These are phyloP conservation scores for Lutraria rhynchaena DNA, from an alignment of 1,140 invertebrate genomes.

Conservation along the genomic window DNA sequence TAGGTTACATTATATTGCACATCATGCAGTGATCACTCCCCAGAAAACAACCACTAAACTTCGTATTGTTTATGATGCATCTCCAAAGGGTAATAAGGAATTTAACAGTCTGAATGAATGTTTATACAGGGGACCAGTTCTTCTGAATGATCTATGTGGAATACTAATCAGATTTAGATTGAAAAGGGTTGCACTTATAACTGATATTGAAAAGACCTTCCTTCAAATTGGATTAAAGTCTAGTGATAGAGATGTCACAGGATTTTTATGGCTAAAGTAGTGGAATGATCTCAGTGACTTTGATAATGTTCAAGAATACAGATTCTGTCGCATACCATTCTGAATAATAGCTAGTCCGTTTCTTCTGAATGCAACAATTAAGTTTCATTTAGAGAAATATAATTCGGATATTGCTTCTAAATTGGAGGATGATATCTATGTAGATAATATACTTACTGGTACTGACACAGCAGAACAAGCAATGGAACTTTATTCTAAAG, in stretches of 20 bases:
- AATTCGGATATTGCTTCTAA: too few species aligned
- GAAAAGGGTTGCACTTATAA: not conserved
- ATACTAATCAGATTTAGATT: not conserved
- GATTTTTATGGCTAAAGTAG: not conserved
- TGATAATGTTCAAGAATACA: too few species aligned
- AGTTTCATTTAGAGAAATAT: too few species aligned
- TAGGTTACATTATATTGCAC: not conserved
- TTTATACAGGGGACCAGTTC: not conserved
- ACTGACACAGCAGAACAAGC: too few species aligned
- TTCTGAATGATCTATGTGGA: not conserved
- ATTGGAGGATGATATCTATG: too few species aligned
- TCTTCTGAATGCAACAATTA: too few species aligned
- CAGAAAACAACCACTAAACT: slow-evolving; percentile 10
- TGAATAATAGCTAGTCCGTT: too few species aligned
- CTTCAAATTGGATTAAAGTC: not conserved
- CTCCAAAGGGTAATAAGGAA: not conserved
- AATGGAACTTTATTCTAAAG: too few species aligned
- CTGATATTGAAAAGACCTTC: not conserved
- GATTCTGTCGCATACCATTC: too few species aligned
- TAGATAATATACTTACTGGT: too few species aligned
- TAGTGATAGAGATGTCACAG: not conserved
- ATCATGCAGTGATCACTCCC: slow-evolving; percentile 6
- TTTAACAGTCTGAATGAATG: not conserved
- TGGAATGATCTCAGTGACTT: not conserved
- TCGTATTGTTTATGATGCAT: slow-evolving; percentile 2